Conservation (phyloP, 2,113 vertebrate species). For the Ceuthmochares aereus region DNA sequence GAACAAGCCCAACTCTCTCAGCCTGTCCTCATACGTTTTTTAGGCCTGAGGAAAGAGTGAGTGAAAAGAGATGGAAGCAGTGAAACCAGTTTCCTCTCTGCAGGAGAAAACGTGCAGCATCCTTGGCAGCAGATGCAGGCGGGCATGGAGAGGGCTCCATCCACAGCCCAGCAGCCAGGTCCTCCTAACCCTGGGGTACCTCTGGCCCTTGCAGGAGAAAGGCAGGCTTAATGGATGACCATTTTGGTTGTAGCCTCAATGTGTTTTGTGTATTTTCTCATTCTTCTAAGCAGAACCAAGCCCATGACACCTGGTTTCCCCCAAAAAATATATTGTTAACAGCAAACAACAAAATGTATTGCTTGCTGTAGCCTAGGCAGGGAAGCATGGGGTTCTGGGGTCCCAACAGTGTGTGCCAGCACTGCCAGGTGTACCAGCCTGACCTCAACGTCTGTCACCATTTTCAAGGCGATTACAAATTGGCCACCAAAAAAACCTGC, state of each 20-base stretch:
- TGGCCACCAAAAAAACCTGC: constrained; percentile 76
- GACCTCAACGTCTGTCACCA: constrained; percentile 72
- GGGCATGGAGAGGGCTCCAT: not conserved
- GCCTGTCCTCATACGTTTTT: not conserved
- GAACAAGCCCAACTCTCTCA: no score
- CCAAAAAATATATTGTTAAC: not conserved
- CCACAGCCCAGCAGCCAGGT: not conserved
- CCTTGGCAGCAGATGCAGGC: accelerated
- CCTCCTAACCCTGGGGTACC: not conserved
- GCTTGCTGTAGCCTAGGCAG: accelerated
- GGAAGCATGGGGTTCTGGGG: not conserved
- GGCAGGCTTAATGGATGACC: not conserved
- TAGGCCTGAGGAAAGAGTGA: accelerated
- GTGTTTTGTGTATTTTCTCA: not conserved
- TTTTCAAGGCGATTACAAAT: constrained; percentile 69
- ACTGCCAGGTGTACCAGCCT: not conserved
- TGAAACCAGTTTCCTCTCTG: not conserved
- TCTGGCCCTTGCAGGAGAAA: not conserved
- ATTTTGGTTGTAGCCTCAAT: not conserved
- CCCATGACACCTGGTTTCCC: not conserved
- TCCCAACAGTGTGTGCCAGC: not conserved
- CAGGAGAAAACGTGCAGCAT: not conserved
- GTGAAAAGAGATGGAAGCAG: not conserved
- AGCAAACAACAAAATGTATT: not conserved
- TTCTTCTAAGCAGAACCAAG: not conserved